Base-by-base conservation (phyloP, 2,113 vertebrate species). In the Hippocampus abdominalis region DNA sequence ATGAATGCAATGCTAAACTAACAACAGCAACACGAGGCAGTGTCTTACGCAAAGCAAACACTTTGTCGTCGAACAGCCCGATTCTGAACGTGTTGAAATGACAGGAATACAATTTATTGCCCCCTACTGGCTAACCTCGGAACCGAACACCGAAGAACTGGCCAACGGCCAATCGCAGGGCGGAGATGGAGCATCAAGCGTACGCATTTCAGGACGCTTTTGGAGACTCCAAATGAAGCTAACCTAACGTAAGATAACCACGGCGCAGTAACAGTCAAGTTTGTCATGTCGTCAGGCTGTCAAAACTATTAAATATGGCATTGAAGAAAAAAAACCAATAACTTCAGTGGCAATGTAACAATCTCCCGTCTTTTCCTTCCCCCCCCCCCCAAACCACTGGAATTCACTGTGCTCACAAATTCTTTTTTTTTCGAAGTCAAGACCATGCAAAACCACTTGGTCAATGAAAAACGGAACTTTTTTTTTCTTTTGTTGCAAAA, bases 1-100 rank as follows among this genome's bases (percentile, higher is more conserved):
- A 75, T 42, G 59, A 18, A 79, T 72, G 82, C 68, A 82, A 72
- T 73, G 49, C 80, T 66, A 76, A 84, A 87, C 73, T 77, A 83
- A 87, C 71, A 25, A 80, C 73, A 40, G 66, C 74, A 83, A 82
- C 77, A 11, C 61, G 88, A 84, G 57, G 66, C 53, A 78, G 72
- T 73, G 66, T 61, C 40, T 86, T 86, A 73, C 67, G 27, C 81
- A 81, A 82, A 40, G 16, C 29, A 63, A 69, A 64, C 63, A 64
- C 63, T 64, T 64, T 64, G 63, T 64, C 63, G 23, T 44, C 15
- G 1, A 36, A 62, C 60, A n/a, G 32, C 32, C 39, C n/a, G 8
- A 12, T 54, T 23, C 51, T 54, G 27, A 64, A 44, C 13, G n/a
- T 64, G 5, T 64, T 25, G 63, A 64, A 64, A 46, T 46, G 40